Percentiles rank a stretch among this genome's conserved stretches.
Conservation (phyloP, 2,888 invertebrate species). For the Crossocerus cetratus region DNA sequence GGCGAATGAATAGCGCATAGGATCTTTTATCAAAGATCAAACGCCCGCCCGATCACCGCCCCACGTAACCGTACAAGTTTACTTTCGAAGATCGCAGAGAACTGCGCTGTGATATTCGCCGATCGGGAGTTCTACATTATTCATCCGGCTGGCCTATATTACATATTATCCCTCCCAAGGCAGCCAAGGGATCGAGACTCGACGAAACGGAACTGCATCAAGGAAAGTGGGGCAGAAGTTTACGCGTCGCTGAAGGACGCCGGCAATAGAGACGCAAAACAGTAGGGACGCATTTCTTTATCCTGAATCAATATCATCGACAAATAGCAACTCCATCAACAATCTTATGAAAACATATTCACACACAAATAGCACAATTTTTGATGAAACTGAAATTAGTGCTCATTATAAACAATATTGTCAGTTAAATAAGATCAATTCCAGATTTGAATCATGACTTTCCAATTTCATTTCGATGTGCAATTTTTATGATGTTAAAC, state of each 20-base stretch:
- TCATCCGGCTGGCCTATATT: neutral
- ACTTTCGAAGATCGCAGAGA: neutral
- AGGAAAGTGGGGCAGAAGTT: conserved; percentile 6
- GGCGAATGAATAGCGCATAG: neutral
- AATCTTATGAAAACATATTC: no score
- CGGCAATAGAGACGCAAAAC: neutral
- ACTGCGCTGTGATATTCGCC: neutral
- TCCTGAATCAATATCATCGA: no score
- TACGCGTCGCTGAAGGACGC: neutral
- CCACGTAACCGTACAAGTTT: neutral
- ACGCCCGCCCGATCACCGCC: neutral
- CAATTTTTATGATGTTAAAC: no score
- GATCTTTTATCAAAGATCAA: neutral
- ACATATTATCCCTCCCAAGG: neutral
- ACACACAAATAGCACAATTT: no score
- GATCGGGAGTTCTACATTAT: neutral
- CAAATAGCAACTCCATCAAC: no score
- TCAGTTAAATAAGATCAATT: no score
- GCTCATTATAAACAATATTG: no score
- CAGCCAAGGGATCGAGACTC: conserved; percentile 4
- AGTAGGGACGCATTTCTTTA: neutral
- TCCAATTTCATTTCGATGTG: no score
- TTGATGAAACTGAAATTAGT: no score
- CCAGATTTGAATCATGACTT: no score
- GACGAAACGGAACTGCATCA: neutral